Percentiles rank a stretch among this genome's conserved stretches.
Conservation (phyloP, 2,888 invertebrate genomes). For the Trachelus iudaicus region DNA sequence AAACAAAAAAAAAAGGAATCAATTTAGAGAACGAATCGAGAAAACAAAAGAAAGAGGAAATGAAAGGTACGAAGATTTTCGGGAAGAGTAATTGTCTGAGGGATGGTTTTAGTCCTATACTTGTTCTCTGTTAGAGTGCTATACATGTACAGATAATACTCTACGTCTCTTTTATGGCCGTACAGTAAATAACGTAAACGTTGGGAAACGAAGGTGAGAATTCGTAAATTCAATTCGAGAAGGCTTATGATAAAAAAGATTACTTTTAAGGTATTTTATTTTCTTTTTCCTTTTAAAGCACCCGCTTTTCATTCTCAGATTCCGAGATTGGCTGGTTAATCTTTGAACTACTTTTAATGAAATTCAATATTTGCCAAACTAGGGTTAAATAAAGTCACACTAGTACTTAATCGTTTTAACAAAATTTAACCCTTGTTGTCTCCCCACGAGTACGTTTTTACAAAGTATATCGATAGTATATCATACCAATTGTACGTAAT, state of each 20-base stretch:
- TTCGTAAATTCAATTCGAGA: not conserved
- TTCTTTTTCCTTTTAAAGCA: too few relatives aligned
- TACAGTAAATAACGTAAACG: not conserved
- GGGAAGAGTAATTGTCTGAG: not conserved
- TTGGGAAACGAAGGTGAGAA: not conserved
- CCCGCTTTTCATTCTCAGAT: not conserved
- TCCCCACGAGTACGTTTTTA: not conserved
- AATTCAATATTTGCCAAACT: too few relatives aligned
- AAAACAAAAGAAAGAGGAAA: not conserved
- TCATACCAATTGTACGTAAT: not conserved
- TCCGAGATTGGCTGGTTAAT: too few relatives aligned
- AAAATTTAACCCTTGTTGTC: not conserved
- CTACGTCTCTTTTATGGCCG: not conserved
- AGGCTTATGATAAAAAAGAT: not conserved
- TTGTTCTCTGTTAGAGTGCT: not conserved
- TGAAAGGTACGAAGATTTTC: not conserved
- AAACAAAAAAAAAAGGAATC: not conserved
- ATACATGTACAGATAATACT: not conserved
- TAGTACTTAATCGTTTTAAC: too few relatives aligned
- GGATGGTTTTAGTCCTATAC: not conserved
- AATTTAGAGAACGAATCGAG: not conserved
- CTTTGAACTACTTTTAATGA: too few relatives aligned
- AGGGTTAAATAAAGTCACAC: too few relatives aligned
- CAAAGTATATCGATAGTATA: not conserved
- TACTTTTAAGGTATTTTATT: not conserved